phyloP scores from a whole-genome alignment of 1,140 invertebrate species.

The Zeugodacus cucurbitae region DNA sequence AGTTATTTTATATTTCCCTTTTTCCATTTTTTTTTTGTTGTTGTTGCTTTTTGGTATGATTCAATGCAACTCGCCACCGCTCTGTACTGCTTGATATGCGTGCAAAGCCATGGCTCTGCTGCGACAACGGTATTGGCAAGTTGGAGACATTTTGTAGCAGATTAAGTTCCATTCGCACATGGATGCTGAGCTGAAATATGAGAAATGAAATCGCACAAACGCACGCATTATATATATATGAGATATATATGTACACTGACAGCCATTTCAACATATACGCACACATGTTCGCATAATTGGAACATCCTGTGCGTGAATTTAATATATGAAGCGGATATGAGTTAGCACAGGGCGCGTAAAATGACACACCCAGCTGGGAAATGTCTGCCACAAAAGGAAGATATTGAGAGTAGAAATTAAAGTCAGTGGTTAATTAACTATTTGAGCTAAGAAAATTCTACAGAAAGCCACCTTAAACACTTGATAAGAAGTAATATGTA shows the following conservation, averaged over 20 bases:
- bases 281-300: constrained; percentile 22
- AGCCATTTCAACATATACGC: not conserved
- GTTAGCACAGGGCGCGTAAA: not conserved
- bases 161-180: constrained; percentile 67
- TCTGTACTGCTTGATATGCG: no score
- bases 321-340: constrained; percentile 3
- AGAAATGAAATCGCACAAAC: constrained; percentile 49
- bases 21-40: constrained; percentile 36
- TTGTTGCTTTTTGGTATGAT: constrained; percentile 28
- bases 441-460: no score
- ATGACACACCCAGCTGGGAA: not conserved
- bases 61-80: constrained; percentile 19
- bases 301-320: constrained; percentile 33
- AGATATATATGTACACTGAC: not conserved
- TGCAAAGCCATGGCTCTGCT: not conserved
- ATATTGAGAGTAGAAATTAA: no score
- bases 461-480: no score
- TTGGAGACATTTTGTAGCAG: constrained; percentile 66
- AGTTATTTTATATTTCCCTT: constrained; percentile 33
- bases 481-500: no score
- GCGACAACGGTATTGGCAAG: constrained; percentile 27
- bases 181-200: constrained; percentile 64
- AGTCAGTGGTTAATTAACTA: no score
- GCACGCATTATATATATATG: constrained; percentile 35
- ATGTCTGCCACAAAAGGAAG: no score